A percentile compares a stretch with the other conserved stretches of the same genome.
Conservation (phyloP, 2,888 invertebrate genomes). For the Drosophila leonis region DNA sequence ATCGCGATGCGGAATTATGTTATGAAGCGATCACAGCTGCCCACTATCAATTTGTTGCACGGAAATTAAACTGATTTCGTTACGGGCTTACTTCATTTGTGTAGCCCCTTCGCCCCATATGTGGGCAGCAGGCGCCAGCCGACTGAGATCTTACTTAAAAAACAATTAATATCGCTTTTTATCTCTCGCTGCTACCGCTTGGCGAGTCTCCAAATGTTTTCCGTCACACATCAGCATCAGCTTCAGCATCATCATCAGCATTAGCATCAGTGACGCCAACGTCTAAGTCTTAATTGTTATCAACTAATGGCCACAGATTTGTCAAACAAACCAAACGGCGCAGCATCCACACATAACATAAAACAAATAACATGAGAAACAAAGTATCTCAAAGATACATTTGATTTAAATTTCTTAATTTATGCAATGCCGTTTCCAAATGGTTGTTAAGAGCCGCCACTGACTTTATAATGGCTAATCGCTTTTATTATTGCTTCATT, state of each 20-base stretch:
- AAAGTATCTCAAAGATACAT: conserved; percentile 69
- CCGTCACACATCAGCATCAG: conserved; percentile 65
- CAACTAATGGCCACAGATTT: conserved; percentile 75
- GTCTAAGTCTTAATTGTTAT: conserved; percentile 69
- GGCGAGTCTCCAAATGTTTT: conserved; percentile 64
- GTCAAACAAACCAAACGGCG: conserved; percentile 55
- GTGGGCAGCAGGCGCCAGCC: conserved; percentile 68
- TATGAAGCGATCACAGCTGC: conserved; percentile 46
- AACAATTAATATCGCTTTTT: conserved; percentile 64
- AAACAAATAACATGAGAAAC: conserved; percentile 41
- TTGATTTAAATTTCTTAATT: conserved; percentile 65
- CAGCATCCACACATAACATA: conserved; percentile 35
- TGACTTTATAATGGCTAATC: conserved; percentile 54
- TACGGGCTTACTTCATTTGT: conserved; percentile 11
- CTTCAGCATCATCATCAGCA: conserved; percentile 2
- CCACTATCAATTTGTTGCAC: conserved; percentile 60
- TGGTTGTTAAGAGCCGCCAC: conserved; percentile 61
- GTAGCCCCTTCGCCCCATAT: conserved; percentile 2
- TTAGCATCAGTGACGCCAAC: conserved; percentile 10
- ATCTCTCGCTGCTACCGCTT: conserved; percentile 39
- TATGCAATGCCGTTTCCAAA: conserved; percentile 62
- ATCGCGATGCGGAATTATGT: conserved; percentile 55
- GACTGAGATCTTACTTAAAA: conserved; percentile 60
- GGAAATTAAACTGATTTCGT: conserved; percentile 62
- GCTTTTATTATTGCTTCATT: conserved; percentile 35